These are phyloP conservation scores for Melanostigma gelatinosum DNA, from an alignment of 2,113 vertebrate genomes.

Conservation along the genomic window DNA sequence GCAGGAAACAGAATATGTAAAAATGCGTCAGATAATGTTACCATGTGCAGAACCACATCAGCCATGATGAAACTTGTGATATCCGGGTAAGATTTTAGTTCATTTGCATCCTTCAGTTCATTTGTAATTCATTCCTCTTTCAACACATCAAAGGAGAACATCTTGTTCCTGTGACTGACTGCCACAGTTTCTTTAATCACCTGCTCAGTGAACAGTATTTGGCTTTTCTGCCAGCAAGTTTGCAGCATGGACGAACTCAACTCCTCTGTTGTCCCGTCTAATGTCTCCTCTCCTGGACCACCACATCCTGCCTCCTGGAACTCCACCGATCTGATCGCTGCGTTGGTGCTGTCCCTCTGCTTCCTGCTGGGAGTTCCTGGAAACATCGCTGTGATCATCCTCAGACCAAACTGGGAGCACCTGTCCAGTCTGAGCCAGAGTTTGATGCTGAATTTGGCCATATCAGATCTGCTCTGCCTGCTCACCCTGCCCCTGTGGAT, in stretches of 20 bases:
- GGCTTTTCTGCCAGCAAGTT: not conserved
- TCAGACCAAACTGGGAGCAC: slow-evolving; percentile 31
- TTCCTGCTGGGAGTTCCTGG: slow-evolving; percentile 24
- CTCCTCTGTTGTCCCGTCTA: not conserved
- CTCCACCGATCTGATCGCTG: not conserved
- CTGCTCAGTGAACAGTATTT: not conserved
- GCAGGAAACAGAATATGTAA: no score
- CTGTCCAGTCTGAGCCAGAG: slow-evolving; percentile 40
- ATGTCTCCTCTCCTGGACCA: slow-evolving; percentile 16
- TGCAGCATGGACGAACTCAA: slow-evolving; percentile 25
- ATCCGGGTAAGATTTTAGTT: not conserved
- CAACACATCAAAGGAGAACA: not conserved
- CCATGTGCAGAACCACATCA: not conserved
- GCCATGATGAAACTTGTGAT: not conserved
- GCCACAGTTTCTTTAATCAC: not conserved
- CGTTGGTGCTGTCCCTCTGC: slow-evolving; percentile 9
- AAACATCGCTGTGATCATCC: slow-evolving; percentile 36
- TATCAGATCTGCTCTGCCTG: slow-evolving; percentile 48
- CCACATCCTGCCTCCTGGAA: not conserved
- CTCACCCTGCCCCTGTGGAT: slow-evolving; percentile 43
- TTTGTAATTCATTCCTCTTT: not conserved
- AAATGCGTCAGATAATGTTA: not conserved
- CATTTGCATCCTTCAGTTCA: not conserved
- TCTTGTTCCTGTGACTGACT: not conserved
- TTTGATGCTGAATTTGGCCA: slow-evolving; percentile 50